Conservation (phyloP, 2,113 vertebrate genomes). For the Todiramphus chloris region DNA sequence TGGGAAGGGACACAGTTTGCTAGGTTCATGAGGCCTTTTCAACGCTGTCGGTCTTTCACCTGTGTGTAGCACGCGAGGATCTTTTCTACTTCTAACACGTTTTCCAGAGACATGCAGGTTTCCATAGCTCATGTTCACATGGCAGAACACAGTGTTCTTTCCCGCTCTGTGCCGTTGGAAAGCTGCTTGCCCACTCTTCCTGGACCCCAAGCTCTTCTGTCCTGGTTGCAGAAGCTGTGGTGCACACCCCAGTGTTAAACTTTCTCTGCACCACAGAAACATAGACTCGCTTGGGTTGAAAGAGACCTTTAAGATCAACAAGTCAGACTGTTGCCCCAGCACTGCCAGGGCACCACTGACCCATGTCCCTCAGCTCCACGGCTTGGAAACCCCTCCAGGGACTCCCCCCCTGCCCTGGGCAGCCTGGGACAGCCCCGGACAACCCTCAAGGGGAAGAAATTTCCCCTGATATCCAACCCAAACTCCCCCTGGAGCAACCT, state of each 20-base stretch:
- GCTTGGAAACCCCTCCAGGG: neutral
- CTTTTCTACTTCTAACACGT: neutral
- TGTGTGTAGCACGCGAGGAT: rapidly evolving
- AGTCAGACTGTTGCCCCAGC: neutral
- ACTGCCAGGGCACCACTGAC: neutral
- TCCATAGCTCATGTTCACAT: neutral
- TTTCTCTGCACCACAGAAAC: neutral
- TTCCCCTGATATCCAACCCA: neutral
- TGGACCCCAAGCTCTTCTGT: neutral
- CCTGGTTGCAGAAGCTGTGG: neutral
- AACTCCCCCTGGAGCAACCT: neutral
- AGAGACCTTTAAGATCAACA: neutral
- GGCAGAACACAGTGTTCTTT: neutral
- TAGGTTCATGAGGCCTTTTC: neutral
- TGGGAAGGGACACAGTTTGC: neutral
- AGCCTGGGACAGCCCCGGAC: neutral
- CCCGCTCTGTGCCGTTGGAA: neutral
- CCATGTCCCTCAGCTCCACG: neutral
- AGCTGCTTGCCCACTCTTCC: neutral
- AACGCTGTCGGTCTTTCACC: neutral
- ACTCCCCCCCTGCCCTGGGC: neutral
- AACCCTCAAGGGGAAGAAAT: neutral
- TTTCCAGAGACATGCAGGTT: neutral
- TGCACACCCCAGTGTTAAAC: rapidly evolving
- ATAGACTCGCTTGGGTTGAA: neutral